Evolutionary conservation across 2,113 vertebrate genomes (phyloP), one percentile per base, ranked within the genome.

Genomic region (Passer domesticus): DNA sequence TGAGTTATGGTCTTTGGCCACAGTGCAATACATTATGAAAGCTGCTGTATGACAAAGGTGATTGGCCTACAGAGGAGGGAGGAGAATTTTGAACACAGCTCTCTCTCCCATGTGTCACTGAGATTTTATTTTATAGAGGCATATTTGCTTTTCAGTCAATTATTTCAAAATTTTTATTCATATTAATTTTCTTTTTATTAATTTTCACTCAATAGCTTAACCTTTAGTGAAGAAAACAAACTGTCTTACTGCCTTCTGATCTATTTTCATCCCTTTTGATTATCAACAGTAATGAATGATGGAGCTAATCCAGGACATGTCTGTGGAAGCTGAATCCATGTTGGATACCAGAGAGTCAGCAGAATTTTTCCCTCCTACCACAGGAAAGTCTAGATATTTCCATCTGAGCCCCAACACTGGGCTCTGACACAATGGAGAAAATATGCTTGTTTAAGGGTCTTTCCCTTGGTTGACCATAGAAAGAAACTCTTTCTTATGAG

Each of bases 181-280:
- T 31, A 43, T 43, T 72, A 0, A 7, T 64, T 79, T 64, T 41
- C 3, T 41, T 72, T 55, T 63, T 49, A 31, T 68, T 35, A 0
- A 15, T 85, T 87, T 82, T 78, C 22, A 56, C 18, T 84, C 22
- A 35, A 10, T 39, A 77, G 15, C 25, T 15, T 58, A 55, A 50
- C 7, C 35, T 43, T 39, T 13, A 2, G 21, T 55, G n/a, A 66
- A 28, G 3, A 50, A 27, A 75, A 75, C 50, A 67, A 64, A 37
- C 16, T 56, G 3, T 12, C 46, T 89, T 63, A 16, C 14, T 53
- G 3, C 17, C 64, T 84, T 59, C 37, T 81, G 46, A 31, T 55
- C 8, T 24, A 11, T 75, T 86, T 90, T 64, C 44, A 50, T 58
- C 6, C 19, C 6, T 66, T 90, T 46, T 77, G 58, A 77, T 59